A percentile compares a stretch with the other conserved stretches of the same genome.
Conservation (phyloP, 1,140 invertebrate genomes). For the Lucilia cuprina region DNA sequence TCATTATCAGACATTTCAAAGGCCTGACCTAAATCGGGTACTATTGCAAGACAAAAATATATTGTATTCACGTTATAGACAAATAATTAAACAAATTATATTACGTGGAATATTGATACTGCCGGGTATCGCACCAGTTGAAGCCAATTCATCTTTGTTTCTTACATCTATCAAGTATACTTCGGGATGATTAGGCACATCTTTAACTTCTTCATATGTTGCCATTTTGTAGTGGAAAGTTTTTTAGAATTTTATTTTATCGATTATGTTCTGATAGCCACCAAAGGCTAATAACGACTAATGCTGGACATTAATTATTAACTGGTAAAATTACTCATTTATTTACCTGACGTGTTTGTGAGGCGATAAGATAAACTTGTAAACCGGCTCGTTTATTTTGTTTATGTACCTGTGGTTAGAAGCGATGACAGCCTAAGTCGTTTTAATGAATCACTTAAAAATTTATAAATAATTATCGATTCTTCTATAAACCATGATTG, state of each 20-base stretch:
- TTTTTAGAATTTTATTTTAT: not conserved
- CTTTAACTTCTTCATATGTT: slow-evolving; percentile 66
- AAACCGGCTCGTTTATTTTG: not conserved
- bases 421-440: no score
- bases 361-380: not conserved
- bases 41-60: slow-evolving; percentile 46
- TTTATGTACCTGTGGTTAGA: not conserved
- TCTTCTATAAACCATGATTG: no score
- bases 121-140: slow-evolving; percentile 71
- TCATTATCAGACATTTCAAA: slow-evolving; percentile 64
- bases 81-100: not conserved
- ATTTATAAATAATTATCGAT: no score
- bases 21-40: slow-evolving; percentile 62
- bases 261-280: not conserved
- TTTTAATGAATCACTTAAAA: no score
- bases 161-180: slow-evolving; percentile 73
- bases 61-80: not conserved
- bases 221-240: slow-evolving; percentile 49
- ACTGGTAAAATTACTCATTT: not conserved
- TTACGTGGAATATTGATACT: slow-evolving; percentile 78
- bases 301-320: not conserved
- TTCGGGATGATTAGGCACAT: slow-evolving; percentile 61
- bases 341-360: not conserved
- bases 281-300: not conserved
- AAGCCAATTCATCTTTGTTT: slow-evolving; percentile 70